Evolutionary conservation across 1,140 invertebrate genomes (phyloP).

Genomic region (Oreohelix idahoensis): DNA sequence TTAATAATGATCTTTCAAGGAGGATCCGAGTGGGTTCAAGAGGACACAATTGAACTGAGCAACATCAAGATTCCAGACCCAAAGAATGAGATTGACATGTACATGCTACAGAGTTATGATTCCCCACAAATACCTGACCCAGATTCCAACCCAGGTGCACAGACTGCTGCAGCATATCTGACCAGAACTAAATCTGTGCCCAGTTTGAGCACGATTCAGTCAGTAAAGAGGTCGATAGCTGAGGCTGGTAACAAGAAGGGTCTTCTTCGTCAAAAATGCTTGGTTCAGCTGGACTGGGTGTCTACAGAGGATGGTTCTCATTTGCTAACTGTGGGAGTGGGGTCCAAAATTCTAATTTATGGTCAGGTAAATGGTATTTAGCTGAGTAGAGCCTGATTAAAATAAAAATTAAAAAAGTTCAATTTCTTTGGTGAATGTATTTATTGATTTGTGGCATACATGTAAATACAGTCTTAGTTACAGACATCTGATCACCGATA

Average conservation of each 20-base stretch:
- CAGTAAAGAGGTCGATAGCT: constrained; percentile 88
- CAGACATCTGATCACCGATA: no score
- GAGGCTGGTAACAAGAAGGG: constrained; percentile 76
- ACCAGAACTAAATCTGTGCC: constrained; percentile 86
- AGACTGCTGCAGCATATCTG: constrained; percentile 49
- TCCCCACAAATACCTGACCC: constrained; percentile 26
- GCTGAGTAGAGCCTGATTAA: no score
- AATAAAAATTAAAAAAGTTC: no score
- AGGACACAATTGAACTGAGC: constrained; percentile 82
- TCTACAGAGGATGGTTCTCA: constrained; percentile 99
- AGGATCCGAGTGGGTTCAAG: constrained; percentile 97
- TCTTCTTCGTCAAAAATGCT: constrained; percentile 73
- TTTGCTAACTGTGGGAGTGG: constrained; percentile 95
- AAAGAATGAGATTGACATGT: constrained; percentile 68
- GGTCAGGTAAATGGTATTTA: constrained; percentile 63
- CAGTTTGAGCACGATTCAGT: constrained; percentile 92
- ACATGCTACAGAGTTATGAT: constrained; percentile 46
- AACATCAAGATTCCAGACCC: constrained; percentile 71
- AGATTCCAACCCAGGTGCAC: constrained; percentile 8
- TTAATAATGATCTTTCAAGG: constrained; percentile 72
- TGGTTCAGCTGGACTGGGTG: constrained; percentile 97
- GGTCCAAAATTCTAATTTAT: constrained; percentile 82
- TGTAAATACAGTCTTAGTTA: no score
- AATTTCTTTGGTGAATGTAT: no score
- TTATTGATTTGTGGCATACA: no score